Conservation (phyloP, 2,113 vertebrate genomes). For the Romanogobio albipinnatus region DNA sequence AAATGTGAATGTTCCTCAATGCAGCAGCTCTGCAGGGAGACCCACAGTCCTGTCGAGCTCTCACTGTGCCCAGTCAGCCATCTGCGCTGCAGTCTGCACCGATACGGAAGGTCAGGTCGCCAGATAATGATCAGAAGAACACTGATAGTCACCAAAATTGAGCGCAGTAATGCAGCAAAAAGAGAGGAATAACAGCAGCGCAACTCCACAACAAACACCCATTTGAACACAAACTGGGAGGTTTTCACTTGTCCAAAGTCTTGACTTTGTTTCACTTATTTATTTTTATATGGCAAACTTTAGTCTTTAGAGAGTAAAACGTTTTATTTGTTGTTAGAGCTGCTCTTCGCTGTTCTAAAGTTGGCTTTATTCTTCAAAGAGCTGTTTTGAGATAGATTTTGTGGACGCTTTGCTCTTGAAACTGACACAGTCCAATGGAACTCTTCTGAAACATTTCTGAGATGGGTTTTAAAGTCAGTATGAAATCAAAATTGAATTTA, state of each 20-base stretch:
- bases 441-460: not conserved
- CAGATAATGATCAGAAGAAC: conserved; percentile 47
- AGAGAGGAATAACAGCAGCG: not conserved
- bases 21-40: conserved; percentile 29
- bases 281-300: not conserved
- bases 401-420: not conserved
- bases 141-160: conserved; percentile 2
- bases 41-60: conserved; percentile 10
- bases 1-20: conserved; percentile 33
- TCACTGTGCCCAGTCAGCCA: conserved; percentile 57
- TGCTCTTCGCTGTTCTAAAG: not conserved
- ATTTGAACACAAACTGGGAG: not conserved
- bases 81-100: conserved; percentile 8
- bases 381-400: conserved; percentile 1
- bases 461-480: not conserved
- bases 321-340: conserved; percentile 12
- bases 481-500: not conserved
- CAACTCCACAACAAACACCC: not conserved
- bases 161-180: conserved; percentile 29
- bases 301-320: not conserved
- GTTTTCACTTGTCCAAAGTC: not conserved
- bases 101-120: conserved; percentile 24
- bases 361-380: conserved; percentile 42
- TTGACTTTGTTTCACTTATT: not conserved
- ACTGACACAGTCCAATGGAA: not conserved